phyloP scores from a whole-genome alignment of 1,140 invertebrate species.

The Drosophila varians region DNA sequence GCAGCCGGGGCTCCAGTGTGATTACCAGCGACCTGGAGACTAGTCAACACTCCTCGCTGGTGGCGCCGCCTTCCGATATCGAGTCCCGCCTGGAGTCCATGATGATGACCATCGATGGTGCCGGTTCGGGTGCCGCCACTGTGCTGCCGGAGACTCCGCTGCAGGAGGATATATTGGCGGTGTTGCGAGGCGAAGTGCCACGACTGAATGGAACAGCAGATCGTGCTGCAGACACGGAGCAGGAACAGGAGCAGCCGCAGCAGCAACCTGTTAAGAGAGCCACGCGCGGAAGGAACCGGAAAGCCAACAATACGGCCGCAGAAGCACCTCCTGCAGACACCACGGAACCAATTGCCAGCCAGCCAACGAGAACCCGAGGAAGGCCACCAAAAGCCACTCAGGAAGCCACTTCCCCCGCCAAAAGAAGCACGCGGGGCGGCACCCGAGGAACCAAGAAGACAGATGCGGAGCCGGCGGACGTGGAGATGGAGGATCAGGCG shows the following conservation, averaged over 20 bases:
- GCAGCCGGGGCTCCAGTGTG: conserved; percentile 79
- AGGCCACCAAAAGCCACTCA: conserved; percentile 30
- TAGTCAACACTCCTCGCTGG: conserved; percentile 81
- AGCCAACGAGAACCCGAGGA: conserved; percentile 37
- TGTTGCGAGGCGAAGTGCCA: conserved; percentile 67
- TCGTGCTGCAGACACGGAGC: not conserved
- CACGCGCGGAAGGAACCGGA: conserved; percentile 51
- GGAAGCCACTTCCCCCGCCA: conserved; percentile 30
- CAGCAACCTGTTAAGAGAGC: conserved; percentile 45
- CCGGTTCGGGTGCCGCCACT: not conserved
- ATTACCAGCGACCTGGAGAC: conserved; percentile 82
- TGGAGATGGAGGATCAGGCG: conserved; percentile 35
- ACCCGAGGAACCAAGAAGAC: conserved; percentile 34
- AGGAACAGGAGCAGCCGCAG: conserved; percentile 24
- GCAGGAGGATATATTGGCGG: conserved; percentile 78
- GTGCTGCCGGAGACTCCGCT: conserved; percentile 54
- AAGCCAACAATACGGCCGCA: conserved; percentile 21
- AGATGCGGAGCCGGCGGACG: conserved; percentile 18
- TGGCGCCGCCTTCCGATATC: conserved; percentile 82
- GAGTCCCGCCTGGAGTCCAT: conserved; percentile 78
- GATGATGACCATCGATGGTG: conserved; percentile 81
- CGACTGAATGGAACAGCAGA: conserved; percentile 57
- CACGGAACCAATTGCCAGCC: conserved; percentile 2
- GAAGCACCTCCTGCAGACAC: conserved; percentile 12
- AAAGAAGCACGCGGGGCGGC: conserved; percentile 64